Evolutionary conservation across 2,888 invertebrate genomes (phyloP), one percentile per base, ranked within the genome.

Genomic region (Mesochorus sp.): DNA sequence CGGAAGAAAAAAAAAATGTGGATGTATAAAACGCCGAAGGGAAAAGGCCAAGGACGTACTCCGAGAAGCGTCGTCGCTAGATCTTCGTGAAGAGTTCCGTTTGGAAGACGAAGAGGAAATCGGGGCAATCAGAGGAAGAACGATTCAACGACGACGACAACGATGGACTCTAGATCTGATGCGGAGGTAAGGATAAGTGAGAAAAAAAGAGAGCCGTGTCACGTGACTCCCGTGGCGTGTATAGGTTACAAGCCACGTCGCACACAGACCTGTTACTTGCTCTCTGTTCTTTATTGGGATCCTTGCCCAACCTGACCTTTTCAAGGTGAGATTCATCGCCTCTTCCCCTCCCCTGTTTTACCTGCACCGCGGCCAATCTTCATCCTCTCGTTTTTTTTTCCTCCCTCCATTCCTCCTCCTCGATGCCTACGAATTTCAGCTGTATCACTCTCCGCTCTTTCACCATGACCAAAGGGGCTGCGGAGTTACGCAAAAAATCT

Each of bases 311-410:
- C 86, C 87, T 87, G 88, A 88, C 88, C 88, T 89, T 88, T 87
- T 86, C 87, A 88, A 88, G 87, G 84, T 87, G 85, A 87, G 85
- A 87, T 88, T 88, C 86, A 85, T 86, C 86, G n/a, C n/a, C n/a
- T n/a, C n/a, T n/a, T n/a, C n/a, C n/a, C n/a, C 88, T 81, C 57
- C 81, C 85, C 81, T 85, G 86, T 85, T 86, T 86, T 88, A 86
- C 87, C 86, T 86, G 88, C 83, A 82, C 84, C 84, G 82, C 83
- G 81, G 76, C 81, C 42, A 37, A 64, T 44, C 28, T 55, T 55
- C 8, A 28, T 62, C 26, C 19, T 19, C 12, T 10, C 53, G 10
- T 31, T 59, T 51, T 49, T 39, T 26, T 28, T 24, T 10, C 17
- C 8, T 44, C 12, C 14, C n/a, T n/a, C n/a, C n/a, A n/a, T n/a